Base-by-base conservation (phyloP, 2,113 vertebrate species). In the Pituophis catenifer region DNA sequence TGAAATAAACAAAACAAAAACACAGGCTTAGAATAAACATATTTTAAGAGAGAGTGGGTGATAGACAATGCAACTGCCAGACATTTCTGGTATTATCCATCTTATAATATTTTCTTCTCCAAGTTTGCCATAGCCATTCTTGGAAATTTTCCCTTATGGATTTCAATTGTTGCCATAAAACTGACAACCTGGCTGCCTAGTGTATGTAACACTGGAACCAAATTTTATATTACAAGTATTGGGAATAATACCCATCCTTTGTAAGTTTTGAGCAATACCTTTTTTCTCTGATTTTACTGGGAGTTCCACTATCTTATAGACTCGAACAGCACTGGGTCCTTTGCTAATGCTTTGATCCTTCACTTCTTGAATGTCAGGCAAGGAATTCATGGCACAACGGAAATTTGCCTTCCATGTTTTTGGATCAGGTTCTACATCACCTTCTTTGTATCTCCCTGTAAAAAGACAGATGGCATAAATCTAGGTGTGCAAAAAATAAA, bases 401-500 rank as follows among this genome's bases (percentile, higher is more conserved):
- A 99, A 99, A 94, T 99, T 99, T 8, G 99, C 99, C 96, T 99
- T 99, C 99, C 99, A 99, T 0, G 99, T 99, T 97, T 99, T 99
- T 0, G 99, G 98, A 94, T 99, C 99, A 0, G 99, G 98, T 1
- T 96, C 91, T 65, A 95, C 96, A 90, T 98, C 96, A 0, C 99
- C 99, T 17, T 96, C 96, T 85, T 96, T 97, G 17, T 98, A 99
- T 94, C 99, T 99, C 52, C 99, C 99, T 99, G 65, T 2, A 94
- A 95, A 93, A 91, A 1, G 91, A 62, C 75, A 94, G 81, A 86
- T 21, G 7, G 48, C 12, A 12, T 2, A 4, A 75, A 24, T 0
- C 3, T 90, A 89, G 6, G 8, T 62, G 33, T 65, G 50, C 7
- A 70, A 59, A 6, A 93, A 59, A 55, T 3, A 58, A 58, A 48